These are phyloP conservation scores for Thomomys bottae DNA, from an alignment of 2,113 vertebrate genomes.

Conservation along the genomic window DNA sequence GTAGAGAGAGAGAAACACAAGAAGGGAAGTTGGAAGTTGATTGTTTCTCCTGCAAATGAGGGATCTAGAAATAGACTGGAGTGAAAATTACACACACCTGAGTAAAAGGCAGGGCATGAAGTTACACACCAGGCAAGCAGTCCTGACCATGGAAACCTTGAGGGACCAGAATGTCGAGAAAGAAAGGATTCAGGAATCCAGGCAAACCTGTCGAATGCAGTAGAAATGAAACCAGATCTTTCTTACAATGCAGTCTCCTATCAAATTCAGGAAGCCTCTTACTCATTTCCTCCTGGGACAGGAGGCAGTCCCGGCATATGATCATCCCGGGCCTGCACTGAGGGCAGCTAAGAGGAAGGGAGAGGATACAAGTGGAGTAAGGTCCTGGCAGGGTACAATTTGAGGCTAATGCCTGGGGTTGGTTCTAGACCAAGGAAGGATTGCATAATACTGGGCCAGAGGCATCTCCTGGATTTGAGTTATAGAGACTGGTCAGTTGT, in stretches of 20 bases:
- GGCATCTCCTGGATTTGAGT: neutral
- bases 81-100: neutral
- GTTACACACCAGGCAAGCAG: neutral
- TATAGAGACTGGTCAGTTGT: neutral
- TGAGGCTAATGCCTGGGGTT: neutral
- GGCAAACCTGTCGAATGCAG: neutral
- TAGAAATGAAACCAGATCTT: neutral
- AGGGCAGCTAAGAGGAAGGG: neutral
- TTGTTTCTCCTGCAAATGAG: neutral
- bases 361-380: neutral
- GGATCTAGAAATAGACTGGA: neutral
- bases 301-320: neutral
- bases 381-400: neutral
- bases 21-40: neutral
- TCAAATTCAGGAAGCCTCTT: neutral
- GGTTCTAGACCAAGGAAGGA: neutral
- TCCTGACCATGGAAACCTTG: neutral
- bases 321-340: neutral
- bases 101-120: neutral
- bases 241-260: neutral
- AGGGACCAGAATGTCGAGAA: neutral
- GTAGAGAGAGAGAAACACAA: neutral
- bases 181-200: constrained; percentile 22
- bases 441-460: neutral
- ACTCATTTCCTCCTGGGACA: neutral